These are phyloP conservation scores for Plagodis pulveraria DNA, from an alignment of 2,888 invertebrate species.

Conservation along the genomic window DNA sequence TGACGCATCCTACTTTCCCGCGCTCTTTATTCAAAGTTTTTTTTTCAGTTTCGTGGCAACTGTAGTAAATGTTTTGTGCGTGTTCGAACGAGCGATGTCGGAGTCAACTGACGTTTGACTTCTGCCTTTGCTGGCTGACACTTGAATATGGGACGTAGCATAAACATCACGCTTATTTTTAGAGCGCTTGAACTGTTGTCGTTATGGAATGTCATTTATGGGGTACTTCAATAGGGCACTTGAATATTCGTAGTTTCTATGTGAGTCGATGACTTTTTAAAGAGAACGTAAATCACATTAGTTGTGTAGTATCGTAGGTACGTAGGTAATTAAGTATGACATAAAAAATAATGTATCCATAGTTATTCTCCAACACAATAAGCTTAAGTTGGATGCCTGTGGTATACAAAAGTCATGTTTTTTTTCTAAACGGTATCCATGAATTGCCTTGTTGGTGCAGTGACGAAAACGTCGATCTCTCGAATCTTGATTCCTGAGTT, in stretches of 20 bases:
- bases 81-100: conserved; percentile 52
- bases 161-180: conserved; percentile 72
- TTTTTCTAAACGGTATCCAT: no score
- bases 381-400: no score
- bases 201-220: conserved; percentile 54
- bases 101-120: conserved; percentile 55
- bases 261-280: no score
- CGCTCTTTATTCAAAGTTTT: conserved; percentile 51
- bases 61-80: conserved; percentile 51
- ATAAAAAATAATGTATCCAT: no score
- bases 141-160: conserved; percentile 56
- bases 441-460: no score
- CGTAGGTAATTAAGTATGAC: no score
- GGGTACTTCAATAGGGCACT: conserved; percentile 27
- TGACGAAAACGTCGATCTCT: no score
- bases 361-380: no score
- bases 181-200: conserved; percentile 51
- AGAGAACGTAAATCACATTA: no score
- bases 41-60: conserved; percentile 46
- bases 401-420: no score
- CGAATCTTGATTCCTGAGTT: no score
- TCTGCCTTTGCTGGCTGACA: conserved; percentile 56
- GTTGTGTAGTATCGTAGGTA: no score
- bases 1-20: conserved; percentile 61
- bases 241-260: conserved; percentile 1